Percentiles rank a stretch among this genome's conserved stretches.
Evolutionary conservation across 2,797 vertebrate species (phyloP).

Genomic region (Diceros bicornis): DNA sequence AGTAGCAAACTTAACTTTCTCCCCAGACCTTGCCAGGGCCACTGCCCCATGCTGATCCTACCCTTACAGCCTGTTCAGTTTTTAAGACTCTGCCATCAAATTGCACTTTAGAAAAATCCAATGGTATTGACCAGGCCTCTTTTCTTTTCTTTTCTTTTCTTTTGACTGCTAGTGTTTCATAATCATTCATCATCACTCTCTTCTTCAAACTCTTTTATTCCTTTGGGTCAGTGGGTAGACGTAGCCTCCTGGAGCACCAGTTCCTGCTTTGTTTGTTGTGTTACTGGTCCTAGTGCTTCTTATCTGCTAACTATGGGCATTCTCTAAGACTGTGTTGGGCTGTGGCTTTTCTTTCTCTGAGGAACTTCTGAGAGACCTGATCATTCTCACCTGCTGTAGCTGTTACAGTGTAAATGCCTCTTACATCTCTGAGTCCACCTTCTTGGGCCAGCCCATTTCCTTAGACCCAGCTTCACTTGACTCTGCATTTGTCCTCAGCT

Average conservation of each 20-base stretch:
- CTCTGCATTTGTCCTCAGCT: not conserved
- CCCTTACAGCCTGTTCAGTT: not conserved
- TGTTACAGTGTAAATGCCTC: not conserved
- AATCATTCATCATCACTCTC: not conserved
- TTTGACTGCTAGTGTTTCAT: not conserved
- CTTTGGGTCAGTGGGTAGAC: not conserved
- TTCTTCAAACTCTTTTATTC: not conserved
- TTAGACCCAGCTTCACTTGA: not conserved
- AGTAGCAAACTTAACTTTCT: not conserved
- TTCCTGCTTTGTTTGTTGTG: not conserved
- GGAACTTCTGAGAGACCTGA: not conserved
- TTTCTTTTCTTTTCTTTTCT: not conserved
- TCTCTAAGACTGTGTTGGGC: not conserved
- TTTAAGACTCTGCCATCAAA: not conserved
- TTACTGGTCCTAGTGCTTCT: not conserved
- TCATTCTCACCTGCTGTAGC: not conserved
- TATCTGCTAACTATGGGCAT: not conserved
- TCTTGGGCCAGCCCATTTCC: not conserved
- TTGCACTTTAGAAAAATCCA: constrained; percentile 17
- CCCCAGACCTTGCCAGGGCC: not conserved
- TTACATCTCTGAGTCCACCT: not conserved
- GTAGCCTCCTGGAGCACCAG: not conserved
- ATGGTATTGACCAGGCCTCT: not conserved
- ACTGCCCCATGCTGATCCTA: not conserved
- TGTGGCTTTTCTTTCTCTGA: not conserved